Base-by-base conservation (phyloP, 2,113 vertebrate genomes). In the Caranx ignobilis region DNA sequence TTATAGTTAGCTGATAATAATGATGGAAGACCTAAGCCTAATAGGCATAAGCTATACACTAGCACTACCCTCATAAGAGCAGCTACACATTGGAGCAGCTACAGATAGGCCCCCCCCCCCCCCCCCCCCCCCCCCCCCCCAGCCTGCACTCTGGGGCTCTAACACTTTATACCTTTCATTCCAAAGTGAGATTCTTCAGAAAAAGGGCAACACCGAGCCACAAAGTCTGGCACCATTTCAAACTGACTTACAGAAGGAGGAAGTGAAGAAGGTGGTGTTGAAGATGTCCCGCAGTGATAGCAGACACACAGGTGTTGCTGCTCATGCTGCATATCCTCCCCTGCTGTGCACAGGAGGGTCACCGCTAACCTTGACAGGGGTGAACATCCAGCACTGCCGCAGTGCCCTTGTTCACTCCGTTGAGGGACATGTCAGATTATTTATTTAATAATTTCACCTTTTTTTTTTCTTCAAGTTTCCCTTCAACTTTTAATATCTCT, bases 401-500 rank as follows among this genome's bases (percentile, higher is more conserved):
- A 71, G 70, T 87, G 88, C 71, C 83, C 85, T 90, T 90, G 87
- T 75, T 69, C 83, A 48, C 69, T 75, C 64, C 18, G 11, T 52
- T 34, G 67, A 78, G 83, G 77, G 66, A 75, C 77, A 45, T 76
- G 76, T 81, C 73, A 68, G 21, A 11, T 75, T 82, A 71, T 84
- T 86, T 87, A 78, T 89, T 86, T 65, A 55, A 71, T 86, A 64
- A 77, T 71, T 77, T 39, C 3, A 77, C 61, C 71, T 55, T 67
- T 74, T 73, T 67, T 63, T 26, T n/a, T 21, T 26, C 57, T 34
- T 19, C 62, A 82, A 87, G 66, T 89, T 90, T 86, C 65, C 35
- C 65, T 64, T 75, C 52, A 90, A 89, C 89, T 91, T 91, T 88
- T 89, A 88, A 88, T 91, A 89, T 87, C 76, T 88, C 82, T 61